Base-by-base conservation (phyloP, 2,888 invertebrate genomes). In the Dioctria linearis region DNA sequence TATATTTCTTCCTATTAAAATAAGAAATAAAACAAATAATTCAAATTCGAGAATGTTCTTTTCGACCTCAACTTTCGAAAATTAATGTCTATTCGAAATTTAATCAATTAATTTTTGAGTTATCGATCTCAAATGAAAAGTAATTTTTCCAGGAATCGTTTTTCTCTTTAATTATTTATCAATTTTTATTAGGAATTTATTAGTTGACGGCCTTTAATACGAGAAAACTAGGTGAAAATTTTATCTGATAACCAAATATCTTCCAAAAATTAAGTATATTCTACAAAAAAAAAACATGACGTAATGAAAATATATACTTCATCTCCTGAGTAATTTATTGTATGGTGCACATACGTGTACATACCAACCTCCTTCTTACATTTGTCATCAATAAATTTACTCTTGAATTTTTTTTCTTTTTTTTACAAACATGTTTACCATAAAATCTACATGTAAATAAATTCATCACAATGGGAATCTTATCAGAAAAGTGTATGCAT, bases 331-430 rank as follows among this genome's bases (percentile, higher is more conserved):
- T 25, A 25, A 25, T 25, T 25, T 25, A 25, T 25, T 25, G 25
- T 25, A 25, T 25, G 25, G 25, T 25, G 25, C 25, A 2, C 25
- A 25, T 25, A 39, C 54, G 71, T 51, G 71, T 71, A 25, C 71
- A 51, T 71, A 6, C 54, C 9, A 51, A 13, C 71, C 54, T 71
- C n/a, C 57, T 73, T 73, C 57, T 59, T 42, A 57, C 40, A 40
- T 57, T 40, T 73, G 59, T 73, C 73, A 73, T 73, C 73, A 73
- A 73, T 73, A 73, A 73, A 73, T 73, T 42, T 40, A 73, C n/a
- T 57, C 40, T 3, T 39, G 54, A 25, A 25, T 25, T 25, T 0
- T 25, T 25, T 25, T 25, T n/a, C n/a, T n/a, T 25, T 25, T 25
- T 25, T 25, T 25, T 25, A 25, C 25, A 54, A 39, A 54, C 6